A percentile compares a stretch with the other conserved stretches of the same genome.
These are phyloP conservation scores for Nesoenas mayeri DNA, from an alignment of 2,113 vertebrate genomes.

Conservation along the genomic window DNA sequence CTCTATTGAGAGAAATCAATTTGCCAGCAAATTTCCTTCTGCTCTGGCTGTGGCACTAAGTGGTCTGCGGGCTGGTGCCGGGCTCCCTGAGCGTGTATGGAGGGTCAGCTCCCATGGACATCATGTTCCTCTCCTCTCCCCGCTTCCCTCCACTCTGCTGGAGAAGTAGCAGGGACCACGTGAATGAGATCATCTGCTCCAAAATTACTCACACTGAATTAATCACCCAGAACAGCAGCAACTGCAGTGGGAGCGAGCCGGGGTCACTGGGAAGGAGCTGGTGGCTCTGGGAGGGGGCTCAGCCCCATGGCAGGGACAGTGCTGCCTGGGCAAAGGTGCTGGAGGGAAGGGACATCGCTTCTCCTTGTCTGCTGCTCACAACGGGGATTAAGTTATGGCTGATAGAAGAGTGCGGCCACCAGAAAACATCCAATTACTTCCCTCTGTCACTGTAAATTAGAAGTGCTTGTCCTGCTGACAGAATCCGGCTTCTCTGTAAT, in stretches of 20 bases:
- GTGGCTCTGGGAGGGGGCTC: background rate
- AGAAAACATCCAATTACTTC: background rate
- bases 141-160: rapidly evolving
- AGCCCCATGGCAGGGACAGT: background rate
- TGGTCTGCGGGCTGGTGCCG: background rate
- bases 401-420: background rate
- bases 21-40: slow-evolving; percentile 24
- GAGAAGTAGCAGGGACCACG: slow-evolving; percentile 33
- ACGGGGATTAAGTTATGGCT: background rate
- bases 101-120: background rate
- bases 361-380: background rate
- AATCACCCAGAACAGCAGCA: slow-evolving; percentile 46
- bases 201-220: slow-evolving; percentile 67
- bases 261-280: slow-evolving; percentile 14
- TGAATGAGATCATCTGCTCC: slow-evolving; percentile 62
- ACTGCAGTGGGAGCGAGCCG: background rate
- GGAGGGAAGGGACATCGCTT: background rate
- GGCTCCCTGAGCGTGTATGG: rapidly evolving
- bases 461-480: background rate
- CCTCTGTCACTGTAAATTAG: background rate
- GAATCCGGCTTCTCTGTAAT: background rate
- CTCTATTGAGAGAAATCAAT: slow-evolving; percentile 14
- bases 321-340: background rate
- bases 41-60: background rate
- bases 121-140: background rate